Evolutionary conservation across 2,888 invertebrate genomes (phyloP).

Genomic region (Ypsolopha sequella): DNA sequence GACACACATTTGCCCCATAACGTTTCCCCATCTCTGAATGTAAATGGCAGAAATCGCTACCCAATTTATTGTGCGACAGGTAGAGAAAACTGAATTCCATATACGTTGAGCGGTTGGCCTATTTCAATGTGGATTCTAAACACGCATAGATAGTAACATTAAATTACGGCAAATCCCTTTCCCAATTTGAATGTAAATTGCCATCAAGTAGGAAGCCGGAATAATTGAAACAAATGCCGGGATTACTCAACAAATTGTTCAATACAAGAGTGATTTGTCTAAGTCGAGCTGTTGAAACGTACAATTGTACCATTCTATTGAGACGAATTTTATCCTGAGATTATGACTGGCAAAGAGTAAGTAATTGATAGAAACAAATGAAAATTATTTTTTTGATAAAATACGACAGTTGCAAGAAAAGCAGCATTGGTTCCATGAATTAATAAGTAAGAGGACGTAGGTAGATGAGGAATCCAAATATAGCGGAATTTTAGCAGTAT

Average conservation of each 20-base stretch:
- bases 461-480: too few relatives aligned
- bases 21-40: not conserved
- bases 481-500: too few relatives aligned
- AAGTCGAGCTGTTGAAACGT: slow-evolving; percentile 47
- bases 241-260: slow-evolving; percentile 68
- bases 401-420: too few relatives aligned
- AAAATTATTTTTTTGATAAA: too few relatives aligned
- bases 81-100: not conserved
- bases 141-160: slow-evolving; percentile 33
- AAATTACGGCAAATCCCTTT: slow-evolving; percentile 20
- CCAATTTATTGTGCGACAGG: not conserved
- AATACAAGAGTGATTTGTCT: slow-evolving; percentile 66
- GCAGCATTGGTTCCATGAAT: too few relatives aligned
- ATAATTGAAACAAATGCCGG: slow-evolving; percentile 68
- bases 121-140: slow-evolving; percentile 36
- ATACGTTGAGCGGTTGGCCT: not conserved
- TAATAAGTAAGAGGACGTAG: too few relatives aligned
- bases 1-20: not conserved
- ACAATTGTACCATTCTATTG: slow-evolving; percentile 45
- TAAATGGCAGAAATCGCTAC: not conserved
- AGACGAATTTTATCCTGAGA: slow-evolving; percentile 27
- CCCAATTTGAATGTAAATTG: slow-evolving; percentile 28
- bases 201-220: slow-evolving; percentile 49
- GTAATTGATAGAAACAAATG: too few relatives aligned
- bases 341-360: not conserved